Base-by-base conservation (phyloP, 1,140 invertebrate species). In the Cydia amplana region DNA sequence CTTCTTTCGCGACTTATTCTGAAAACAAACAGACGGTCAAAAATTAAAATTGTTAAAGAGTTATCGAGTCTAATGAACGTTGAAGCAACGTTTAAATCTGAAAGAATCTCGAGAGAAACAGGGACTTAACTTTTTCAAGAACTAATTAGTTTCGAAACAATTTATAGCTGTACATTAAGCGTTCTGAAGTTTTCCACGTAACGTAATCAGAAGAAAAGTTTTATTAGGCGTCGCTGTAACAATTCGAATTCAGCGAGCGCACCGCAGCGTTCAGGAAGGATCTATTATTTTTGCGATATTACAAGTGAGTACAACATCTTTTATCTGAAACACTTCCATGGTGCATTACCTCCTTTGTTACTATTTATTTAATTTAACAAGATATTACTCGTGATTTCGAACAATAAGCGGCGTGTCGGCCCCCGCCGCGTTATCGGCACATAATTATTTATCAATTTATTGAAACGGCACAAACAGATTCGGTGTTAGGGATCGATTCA, bases 391-490 rank as follows among this genome's bases (percentile, higher is more conserved):
- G 4, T 60, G 55, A 60, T 60, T 23, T 4, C 7, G 7, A 70
- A 70, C 65, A 70, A 70, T 70, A 36, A 67, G 25, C 64, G 25
- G 1, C 25, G 64, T 32, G 64, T 32, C 64, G 60, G 10, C 16
- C 65, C 43, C 12, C 25, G 65, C 18, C 9, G 25, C 65, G 16
- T 16, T n/a, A 55, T 55, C 49, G 40, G 49, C 23, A 75, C 46
- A 72, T 63, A 60, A 75, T 75, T 70, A 75, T 75, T 75, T 75
- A 75, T 75, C 75, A 67, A 72, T 72, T 72, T 65, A 25, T 60
- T 18, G 75, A 72, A 28, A 75, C 65, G 65, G 65, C 65, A 43
- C 74, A 60, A 72, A 70, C 74, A 72, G 74, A 70, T 40, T 36
- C 32, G 28, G 65, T 70, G 65, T 73, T 73, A 73, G 49, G 70